Evolutionary conservation across 2,888 invertebrate species (phyloP).

Genomic region (Ormyrus thymus): DNA sequence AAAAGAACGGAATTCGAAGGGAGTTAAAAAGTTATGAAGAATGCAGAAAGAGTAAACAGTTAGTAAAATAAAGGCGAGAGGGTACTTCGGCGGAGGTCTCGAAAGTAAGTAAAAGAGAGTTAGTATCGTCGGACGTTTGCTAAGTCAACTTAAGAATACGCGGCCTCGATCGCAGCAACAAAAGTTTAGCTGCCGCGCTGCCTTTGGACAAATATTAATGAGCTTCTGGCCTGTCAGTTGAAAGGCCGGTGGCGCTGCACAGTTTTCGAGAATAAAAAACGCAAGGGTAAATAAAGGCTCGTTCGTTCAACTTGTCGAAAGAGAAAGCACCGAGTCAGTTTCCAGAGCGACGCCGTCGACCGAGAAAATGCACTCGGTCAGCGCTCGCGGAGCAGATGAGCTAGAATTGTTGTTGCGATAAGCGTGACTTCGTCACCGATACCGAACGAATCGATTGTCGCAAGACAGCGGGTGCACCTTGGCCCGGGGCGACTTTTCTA

Average conservation of each 20-base stretch:
- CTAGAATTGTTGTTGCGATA: no score
- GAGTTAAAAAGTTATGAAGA: no score
- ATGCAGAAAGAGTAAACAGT: neutral
- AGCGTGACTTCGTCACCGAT: no score
- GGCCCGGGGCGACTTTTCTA: slow-evolving; percentile 8
- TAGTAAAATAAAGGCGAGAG: neutral
- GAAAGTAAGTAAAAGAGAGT: slow-evolving; percentile 2
- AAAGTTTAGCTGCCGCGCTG: slow-evolving; percentile 34
- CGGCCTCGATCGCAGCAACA: neutral
- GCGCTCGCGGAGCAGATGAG: no score
- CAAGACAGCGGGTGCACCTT: neutral
- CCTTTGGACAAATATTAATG: slow-evolving; percentile 40
- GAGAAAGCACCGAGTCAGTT: no score
- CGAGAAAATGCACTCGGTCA: no score
- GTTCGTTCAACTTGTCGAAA: no score
- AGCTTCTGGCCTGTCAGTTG: slow-evolving; percentile 8
- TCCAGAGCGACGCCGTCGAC: no score
- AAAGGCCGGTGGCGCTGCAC: neutral
- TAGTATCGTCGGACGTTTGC: neutral
- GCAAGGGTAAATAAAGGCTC: no score
- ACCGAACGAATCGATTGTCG: no score
- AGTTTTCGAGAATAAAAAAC: no score
- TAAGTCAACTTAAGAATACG: slow-evolving; percentile 20
- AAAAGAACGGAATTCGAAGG: no score
- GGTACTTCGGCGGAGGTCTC: neutral